These are phyloP conservation scores for Psilopogon haemacephalus DNA, from an alignment of 2,113 vertebrate genomes.

Conservation along the genomic window DNA sequence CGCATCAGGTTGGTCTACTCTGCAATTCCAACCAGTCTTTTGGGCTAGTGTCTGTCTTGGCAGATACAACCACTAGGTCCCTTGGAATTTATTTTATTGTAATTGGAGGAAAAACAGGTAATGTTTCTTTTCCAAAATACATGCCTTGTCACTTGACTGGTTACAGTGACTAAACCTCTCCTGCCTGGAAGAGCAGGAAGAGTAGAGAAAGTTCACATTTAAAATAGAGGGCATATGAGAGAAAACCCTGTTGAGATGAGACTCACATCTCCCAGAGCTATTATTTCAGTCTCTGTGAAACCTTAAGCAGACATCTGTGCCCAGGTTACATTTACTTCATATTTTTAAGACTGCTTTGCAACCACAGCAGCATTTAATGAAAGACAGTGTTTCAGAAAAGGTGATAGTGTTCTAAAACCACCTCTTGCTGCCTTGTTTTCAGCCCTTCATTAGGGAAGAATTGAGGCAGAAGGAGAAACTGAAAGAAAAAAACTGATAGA, in stretches of 20 bases:
- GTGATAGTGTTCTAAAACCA: neutral
- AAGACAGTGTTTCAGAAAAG: neutral
- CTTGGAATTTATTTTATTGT: neutral
- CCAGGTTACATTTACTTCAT: neutral
- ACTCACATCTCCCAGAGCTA: neutral
- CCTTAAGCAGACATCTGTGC: neutral
- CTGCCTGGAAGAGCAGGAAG: neutral
- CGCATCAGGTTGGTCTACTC: neutral
- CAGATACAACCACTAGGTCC: neutral
- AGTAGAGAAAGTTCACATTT: neutral
- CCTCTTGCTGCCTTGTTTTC: neutral
- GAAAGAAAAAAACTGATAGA: neutral
- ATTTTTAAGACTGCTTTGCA: neutral
- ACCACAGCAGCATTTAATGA: neutral
- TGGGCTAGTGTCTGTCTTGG: neutral
- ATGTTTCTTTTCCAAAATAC: neutral
- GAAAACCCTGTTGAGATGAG: neutral
- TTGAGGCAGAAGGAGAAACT: neutral
- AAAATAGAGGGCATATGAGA: neutral
- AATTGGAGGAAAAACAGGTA: conserved; percentile 9
- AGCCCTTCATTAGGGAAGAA: neutral
- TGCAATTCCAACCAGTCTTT: neutral
- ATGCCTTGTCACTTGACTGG: neutral
- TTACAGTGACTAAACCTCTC: neutral
- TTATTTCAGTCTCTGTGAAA: neutral